Conservation (phyloP, 2,113 vertebrate genomes). For the Mustelus asterias region DNA sequence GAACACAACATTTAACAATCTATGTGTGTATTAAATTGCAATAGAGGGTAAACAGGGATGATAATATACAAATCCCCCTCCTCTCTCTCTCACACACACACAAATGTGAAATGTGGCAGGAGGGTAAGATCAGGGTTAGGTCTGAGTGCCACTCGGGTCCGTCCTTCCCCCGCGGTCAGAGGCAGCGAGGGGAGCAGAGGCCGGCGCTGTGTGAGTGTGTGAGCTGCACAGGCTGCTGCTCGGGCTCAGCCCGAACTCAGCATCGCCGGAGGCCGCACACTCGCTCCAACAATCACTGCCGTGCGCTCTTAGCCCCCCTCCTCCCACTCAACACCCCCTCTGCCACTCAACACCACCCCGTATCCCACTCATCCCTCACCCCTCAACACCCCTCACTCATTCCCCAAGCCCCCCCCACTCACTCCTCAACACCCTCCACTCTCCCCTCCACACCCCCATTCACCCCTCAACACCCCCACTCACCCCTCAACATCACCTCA, state of each 20-base stretch:
- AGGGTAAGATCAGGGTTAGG: neutral
- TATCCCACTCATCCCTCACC: neutral
- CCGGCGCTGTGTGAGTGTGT: neutral
- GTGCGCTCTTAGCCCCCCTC: conserved; percentile 35
- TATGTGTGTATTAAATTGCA: neutral
- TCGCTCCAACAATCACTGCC: neutral
- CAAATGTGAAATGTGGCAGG: neutral
- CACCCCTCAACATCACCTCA: neutral
- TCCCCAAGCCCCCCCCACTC: neutral
- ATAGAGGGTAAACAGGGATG: neutral
- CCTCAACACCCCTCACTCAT: neutral
- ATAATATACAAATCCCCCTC: neutral
- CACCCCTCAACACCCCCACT: neutral
- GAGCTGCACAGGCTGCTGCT: neutral
- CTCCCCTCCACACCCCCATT: neutral
- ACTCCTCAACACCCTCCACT: neutral
- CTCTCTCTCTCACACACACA: neutral
- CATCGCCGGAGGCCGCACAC: neutral
- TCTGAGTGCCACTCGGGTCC: conserved; percentile 20
- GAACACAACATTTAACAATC: conserved; percentile 33
- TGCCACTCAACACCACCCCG: neutral
- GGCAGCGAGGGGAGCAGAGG: neutral
- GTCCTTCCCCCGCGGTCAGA: conserved; percentile 39
- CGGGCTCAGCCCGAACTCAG: neutral
- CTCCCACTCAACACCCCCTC: neutral